These are phyloP conservation scores for Trypoxylon attenuatum DNA, from an alignment of 2,888 invertebrate genomes.

Conservation along the genomic window DNA sequence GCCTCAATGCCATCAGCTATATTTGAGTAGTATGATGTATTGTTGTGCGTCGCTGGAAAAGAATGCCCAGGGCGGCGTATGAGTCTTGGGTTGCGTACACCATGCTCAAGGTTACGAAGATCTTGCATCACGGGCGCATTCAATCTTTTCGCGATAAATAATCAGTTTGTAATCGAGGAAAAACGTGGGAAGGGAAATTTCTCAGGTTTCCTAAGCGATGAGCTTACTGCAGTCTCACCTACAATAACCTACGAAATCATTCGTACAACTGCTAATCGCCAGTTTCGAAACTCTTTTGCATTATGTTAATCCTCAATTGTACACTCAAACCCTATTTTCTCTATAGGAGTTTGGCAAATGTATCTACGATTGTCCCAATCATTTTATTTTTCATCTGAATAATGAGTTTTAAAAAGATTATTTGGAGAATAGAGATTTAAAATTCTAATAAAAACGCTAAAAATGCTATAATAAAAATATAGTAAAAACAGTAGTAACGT, in stretches of 20 bases:
- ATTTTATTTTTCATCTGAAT: too few species aligned
- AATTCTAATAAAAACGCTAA: too few species aligned
- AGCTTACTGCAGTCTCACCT: neutral
- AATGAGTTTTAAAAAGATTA: too few species aligned
- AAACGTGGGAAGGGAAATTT: conserved; percentile 46
- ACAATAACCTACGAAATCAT: neutral
- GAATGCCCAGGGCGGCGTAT: conserved; percentile 33
- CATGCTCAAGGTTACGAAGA: conserved; percentile 48
- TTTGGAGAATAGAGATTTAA: too few species aligned
- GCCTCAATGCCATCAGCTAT: neutral
- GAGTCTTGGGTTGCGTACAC: too few species aligned
- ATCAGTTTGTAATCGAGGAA: conserved; percentile 28
- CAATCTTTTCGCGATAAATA: conserved; percentile 11
- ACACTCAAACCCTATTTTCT: too few species aligned
- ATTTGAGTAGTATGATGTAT: conserved; percentile 4
- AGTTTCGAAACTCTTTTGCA: neutral
- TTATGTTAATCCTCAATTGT: too few species aligned
- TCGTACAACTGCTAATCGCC: neutral
- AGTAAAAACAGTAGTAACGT: too few species aligned
- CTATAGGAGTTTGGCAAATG: too few species aligned
- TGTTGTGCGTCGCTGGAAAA: conserved; percentile 12
- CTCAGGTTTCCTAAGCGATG: conserved; percentile 12
- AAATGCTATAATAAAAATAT: too few species aligned
- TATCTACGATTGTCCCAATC: too few species aligned
- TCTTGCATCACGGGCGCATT: conserved; percentile 30